Evolutionary conservation across 2,113 vertebrate species (phyloP).

Genomic region (Misgurnus anguillicaudatus): DNA sequence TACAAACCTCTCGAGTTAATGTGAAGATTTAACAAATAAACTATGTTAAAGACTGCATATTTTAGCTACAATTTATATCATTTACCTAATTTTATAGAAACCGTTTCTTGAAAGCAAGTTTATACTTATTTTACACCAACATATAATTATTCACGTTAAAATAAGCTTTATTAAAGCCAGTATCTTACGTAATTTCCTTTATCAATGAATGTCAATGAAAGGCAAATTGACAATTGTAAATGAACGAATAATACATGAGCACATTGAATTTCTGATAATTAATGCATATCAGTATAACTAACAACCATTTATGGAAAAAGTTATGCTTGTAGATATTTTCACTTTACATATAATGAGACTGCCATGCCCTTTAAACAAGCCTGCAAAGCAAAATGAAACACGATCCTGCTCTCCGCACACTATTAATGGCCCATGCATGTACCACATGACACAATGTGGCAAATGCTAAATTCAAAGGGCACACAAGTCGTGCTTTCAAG

Average conservation of each 20-base stretch:
- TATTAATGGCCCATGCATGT: constrained; percentile 47
- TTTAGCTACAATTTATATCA: background rate
- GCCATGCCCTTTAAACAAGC: background rate
- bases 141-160: no score
- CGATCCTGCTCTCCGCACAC: constrained; percentile 27
- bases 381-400: constrained; percentile 46
- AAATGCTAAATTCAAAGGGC: constrained; percentile 21
- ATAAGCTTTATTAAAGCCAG: background rate
- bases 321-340: background rate
- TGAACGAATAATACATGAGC: background rate
- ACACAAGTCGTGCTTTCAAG: constrained; percentile 1
- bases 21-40: background rate
- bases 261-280: background rate
- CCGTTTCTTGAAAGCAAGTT: no score
- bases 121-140: no score
- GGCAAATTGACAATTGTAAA: background rate
- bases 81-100: background rate
- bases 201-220: background rate
- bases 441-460: constrained; percentile 26
- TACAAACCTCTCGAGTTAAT: background rate
- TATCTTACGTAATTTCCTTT: no score
- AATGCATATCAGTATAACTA: background rate
- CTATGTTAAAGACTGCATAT: no score
- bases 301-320: background rate
- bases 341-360: background rate